A percentile compares a stretch with the other conserved stretches of the same genome.
phyloP scores from a whole-genome alignment of 2,113 vertebrate species.

The Rhynchopsitta pachyrhyncha region DNA sequence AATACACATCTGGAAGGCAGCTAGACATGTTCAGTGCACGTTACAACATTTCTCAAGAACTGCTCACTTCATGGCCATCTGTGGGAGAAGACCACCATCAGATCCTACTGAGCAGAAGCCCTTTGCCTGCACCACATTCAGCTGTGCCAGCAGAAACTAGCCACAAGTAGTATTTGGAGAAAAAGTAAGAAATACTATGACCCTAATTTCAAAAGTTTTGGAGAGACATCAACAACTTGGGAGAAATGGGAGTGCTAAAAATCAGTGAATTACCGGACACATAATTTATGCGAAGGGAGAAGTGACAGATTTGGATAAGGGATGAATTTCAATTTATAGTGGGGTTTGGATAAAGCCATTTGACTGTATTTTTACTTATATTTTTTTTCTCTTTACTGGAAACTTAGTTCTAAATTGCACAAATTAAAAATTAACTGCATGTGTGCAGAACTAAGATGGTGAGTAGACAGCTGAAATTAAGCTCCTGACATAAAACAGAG shows the following conservation, averaged over 20 bases:
- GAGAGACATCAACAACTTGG: not conserved
- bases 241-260: slow-evolving; percentile 8
- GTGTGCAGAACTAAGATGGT: not conserved
- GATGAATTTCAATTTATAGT: slow-evolving; percentile 35
- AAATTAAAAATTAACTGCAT: slow-evolving; percentile 7
- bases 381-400: slow-evolving; percentile 31
- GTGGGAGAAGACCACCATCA: not conserved
- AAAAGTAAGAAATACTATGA: not conserved
- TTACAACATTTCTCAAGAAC: not conserved
- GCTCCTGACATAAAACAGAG: not conserved
- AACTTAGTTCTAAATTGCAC: slow-evolving; percentile 7
- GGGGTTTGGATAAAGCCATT: not conserved
- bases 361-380: not conserved
- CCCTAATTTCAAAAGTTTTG: not conserved
- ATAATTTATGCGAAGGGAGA: slow-evolving; percentile 7
- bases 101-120: not conserved
- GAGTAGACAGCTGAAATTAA: not conserved
- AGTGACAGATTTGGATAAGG: slow-evolving; percentile 56
- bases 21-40: not conserved
- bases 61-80: not conserved
- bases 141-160: slow-evolving; percentile 12
- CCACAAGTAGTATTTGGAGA: not conserved
- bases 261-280: not conserved
- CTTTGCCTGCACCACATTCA: not conserved
- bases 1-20: not conserved